Evolutionary conservation across 2,113 vertebrate species (phyloP), one percentile per base, ranked within the genome.

Genomic region (Tenrec ecaudatus): DNA sequence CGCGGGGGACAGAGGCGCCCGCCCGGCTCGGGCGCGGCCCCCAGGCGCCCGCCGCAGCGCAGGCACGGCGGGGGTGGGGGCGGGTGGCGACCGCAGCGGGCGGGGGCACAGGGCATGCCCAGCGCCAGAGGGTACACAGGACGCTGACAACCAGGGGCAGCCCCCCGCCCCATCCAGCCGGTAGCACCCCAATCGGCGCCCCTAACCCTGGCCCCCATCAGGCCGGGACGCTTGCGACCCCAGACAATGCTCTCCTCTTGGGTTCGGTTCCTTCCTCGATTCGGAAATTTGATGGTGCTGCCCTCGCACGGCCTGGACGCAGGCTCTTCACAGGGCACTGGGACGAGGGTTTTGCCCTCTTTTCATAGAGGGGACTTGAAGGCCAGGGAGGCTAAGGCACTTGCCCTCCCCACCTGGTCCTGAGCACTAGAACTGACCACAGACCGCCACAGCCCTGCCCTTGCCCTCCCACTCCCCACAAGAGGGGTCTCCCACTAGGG

Each of bases 1-100:
- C 71, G 86, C 64, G 58, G 90, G 95, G 73, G 93, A 89, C 17
- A 75, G 62, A 79, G 90, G 88, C 82, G 38, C 71, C 71, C 43
- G 43, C 43, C 27, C 2, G 20, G 31, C 4, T 10, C 25, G 43
- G 90, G 86, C 77, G 87, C 29, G 92, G 86, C 77, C 78, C 91
- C 71, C 4, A 36, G 73, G 94, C 40, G 64, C 88, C 71, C 86
- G 11, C 69, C 58, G 47, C 31, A n/a, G n/a, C n/a, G n/a, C n/a
- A n/a, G n/a, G n/a, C n/a, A n/a, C n/a, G n/a, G n/a, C n/a, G n/a
- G n/a, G n/a, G n/a, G n/a, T n/a, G n/a, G n/a, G n/a, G n/a, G n/a
- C 79, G 85, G 92, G 31, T 31, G 57, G 75, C 23, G 75, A 38
- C 38, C 75, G 10, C 75, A 22, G 36, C 25, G 23, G 75, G 82